Evolutionary conservation across 2,113 vertebrate genomes (phyloP), one percentile per base, ranked within the genome.

Genomic region (Daboia siamensis): DNA sequence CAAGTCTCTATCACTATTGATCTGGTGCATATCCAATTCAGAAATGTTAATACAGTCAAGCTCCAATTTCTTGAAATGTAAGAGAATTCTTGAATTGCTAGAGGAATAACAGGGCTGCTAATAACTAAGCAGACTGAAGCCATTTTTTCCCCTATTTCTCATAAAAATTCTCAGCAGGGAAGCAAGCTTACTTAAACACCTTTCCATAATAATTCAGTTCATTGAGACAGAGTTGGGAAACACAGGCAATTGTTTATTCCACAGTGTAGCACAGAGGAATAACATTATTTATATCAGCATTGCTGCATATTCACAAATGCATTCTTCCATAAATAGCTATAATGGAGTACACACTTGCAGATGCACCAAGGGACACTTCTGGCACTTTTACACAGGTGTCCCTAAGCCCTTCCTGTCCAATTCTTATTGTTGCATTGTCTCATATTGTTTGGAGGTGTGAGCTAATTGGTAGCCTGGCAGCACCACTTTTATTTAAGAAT

Each of bases 101-200:
- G 86, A 39, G 51, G 93, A 92, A 91, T 80, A 92, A 92, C 39
- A 48, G 96, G 94, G 54, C 13, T 55, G 15, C 10, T 95, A 95
- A 93, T 94, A 61, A 90, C 95, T 91, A 94, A 95, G 64, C 59
- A 91, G 24, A 85, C 95, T 94, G 94, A 91, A 92, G 56, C 69
- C 26, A 2, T 88, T 88, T 95, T 69, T 21, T 91, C 92, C 90
- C 84, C 64, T 33, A 93, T 91, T 94, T 4, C 85, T 90, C 17
- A 94, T 95, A 95, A 96, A 94, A 96, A 93, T 95, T 96, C 96
- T 87, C 93, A 95, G 93, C 93, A 93, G 91, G 33, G 92, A 64
- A 48, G 94, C 87, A 39, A 93, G 87, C 93, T 91, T 94, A 91
- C 94, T 96, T 93, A 92, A 97, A 96, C 91, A 96, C 86, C 33